Conservation (phyloP, 1,140 invertebrate genomes). For the Diprion similis region DNA sequence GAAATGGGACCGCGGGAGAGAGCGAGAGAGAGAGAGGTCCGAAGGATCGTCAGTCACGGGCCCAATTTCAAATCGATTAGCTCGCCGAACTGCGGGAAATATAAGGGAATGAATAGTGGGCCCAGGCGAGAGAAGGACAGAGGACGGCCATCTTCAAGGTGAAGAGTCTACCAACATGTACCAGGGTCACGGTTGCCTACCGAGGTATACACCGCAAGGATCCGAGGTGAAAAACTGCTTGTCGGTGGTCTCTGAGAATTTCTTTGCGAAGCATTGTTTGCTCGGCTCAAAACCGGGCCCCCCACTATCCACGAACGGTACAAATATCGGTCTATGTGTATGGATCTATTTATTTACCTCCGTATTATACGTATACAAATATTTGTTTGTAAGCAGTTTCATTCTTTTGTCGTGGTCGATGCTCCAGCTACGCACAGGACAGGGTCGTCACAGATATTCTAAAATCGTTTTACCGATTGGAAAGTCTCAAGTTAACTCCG, state of each 20-base stretch:
- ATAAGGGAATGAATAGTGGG: neutral
- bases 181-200: neutral
- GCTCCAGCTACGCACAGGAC: neutral
- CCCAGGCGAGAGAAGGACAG: neutral
- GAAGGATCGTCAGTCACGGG: conserved; percentile 39
- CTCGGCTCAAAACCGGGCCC: neutral
- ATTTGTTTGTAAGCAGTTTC: neutral
- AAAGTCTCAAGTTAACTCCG: neutral
- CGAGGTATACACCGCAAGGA: neutral
- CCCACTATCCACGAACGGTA: no score
- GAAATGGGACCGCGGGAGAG: conserved; percentile 35
- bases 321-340: no score
- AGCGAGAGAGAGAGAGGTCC: conserved; percentile 23
- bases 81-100: conserved; percentile 6
- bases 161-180: neutral
- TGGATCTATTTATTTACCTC: neutral
- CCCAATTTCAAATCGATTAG: conserved; percentile 42
- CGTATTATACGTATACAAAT: neutral
- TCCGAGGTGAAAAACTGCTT: neutral
- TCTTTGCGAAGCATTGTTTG: neutral
- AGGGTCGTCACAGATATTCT: neutral
- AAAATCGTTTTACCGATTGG: neutral
- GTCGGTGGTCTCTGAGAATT: neutral
- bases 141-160: neutral
- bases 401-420: no score